These are phyloP conservation scores for Mesorhabditis sp. DNA, from an alignment of 2,888 invertebrate genomes.

Conservation along the genomic window DNA sequence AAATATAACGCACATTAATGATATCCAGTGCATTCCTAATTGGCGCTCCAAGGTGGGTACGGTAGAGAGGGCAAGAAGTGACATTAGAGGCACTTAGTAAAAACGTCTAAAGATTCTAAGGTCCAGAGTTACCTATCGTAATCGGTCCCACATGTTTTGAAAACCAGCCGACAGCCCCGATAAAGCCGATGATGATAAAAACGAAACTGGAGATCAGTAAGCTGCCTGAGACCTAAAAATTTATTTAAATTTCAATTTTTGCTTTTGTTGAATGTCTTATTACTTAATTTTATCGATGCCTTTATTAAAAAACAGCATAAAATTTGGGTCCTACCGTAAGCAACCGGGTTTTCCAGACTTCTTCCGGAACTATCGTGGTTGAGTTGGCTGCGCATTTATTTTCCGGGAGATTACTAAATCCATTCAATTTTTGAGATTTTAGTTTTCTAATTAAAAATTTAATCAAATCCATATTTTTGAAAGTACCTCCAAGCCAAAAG, in stretches of 20 bases:
- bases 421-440: neutral
- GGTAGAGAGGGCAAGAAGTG: constrained; percentile 41
- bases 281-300: neutral
- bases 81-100: constrained; percentile 37
- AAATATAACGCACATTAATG: constrained; percentile 35
- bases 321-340: neutral
- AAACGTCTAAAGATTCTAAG: too few relatives aligned
- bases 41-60: constrained; percentile 47
- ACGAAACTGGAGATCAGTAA: constrained; percentile 42
- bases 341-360: neutral
- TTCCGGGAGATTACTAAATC: neutral
- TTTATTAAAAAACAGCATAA: neutral
- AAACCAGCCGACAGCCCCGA: constrained; percentile 46
- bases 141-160: constrained; percentile 51
- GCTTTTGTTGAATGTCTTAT: neutral
- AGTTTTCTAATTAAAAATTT: constrained; percentile 18
- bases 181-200: constrained; percentile 45
- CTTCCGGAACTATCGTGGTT: neutral
- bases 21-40: constrained; percentile 48
- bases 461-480: constrained; percentile 29
- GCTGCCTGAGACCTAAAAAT: constrained; percentile 47
- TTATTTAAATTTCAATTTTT: neutral
- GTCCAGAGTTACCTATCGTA: constrained; percentile 32
- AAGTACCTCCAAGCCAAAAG: constrained; percentile 39
- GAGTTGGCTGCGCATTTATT: neutral